phyloP scores from a whole-genome alignment of 2,797 vertebrate species.

The Nasua narica region DNA sequence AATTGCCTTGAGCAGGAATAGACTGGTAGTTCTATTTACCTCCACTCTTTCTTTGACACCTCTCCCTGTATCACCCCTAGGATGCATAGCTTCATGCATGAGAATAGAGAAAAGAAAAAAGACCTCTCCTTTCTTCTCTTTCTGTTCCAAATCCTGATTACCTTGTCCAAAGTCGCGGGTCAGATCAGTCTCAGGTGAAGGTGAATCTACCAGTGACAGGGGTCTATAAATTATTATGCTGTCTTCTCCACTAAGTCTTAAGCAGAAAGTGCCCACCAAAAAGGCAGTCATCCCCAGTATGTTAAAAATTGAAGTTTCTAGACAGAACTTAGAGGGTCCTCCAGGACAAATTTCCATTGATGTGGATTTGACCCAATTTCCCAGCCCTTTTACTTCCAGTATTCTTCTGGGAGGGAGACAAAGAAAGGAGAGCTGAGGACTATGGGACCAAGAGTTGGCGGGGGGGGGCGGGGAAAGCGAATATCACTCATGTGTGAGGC shows the following conservation, averaged over 20 bases:
- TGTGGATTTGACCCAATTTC: background rate
- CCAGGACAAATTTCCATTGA: background rate
- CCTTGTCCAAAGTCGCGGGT: background rate
- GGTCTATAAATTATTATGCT: background rate
- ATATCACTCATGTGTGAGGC: background rate
- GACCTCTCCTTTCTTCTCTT: background rate
- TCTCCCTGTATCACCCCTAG: fast-evolving
- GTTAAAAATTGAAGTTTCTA: background rate
- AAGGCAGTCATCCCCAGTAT: background rate
- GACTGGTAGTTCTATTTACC: background rate
- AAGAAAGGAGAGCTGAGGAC: background rate
- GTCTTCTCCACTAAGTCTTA: background rate
- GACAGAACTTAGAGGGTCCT: background rate
- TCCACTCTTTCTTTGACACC: background rate
- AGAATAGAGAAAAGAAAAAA: background rate
- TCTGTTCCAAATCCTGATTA: background rate
- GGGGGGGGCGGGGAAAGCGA: background rate
- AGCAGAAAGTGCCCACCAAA: background rate
- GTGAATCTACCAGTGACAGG: background rate
- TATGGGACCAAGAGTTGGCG: background rate
- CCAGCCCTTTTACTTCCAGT: background rate
- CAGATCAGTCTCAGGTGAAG: background rate
- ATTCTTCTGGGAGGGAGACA: background rate
- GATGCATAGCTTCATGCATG: background rate
- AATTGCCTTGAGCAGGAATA: background rate